Conservation (phyloP, 2,888 invertebrate genomes). For the Dicycla oo region DNA sequence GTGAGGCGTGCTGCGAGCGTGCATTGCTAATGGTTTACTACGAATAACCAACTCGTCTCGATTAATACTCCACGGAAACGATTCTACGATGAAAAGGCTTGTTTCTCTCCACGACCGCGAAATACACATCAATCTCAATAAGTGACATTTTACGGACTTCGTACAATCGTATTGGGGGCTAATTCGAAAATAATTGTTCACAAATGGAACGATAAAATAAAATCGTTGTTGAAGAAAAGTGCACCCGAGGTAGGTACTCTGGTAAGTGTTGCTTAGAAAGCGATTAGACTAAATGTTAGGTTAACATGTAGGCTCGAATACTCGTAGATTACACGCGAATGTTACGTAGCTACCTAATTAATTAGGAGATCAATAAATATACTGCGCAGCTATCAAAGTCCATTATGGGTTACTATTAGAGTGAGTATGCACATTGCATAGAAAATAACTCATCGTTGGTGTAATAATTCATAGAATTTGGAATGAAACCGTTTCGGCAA, state of each 20-base stretch:
- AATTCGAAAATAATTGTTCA: slow-evolving; percentile 67
- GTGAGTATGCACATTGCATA: neutral
- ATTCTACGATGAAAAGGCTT: slow-evolving; percentile 49
- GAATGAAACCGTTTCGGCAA: slow-evolving; percentile 34
- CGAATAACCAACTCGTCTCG: slow-evolving; percentile 56
- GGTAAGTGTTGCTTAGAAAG: slow-evolving; percentile 50
- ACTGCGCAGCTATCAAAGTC: slow-evolving; percentile 46
- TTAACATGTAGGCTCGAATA: slow-evolving; percentile 57
- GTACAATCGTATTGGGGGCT: slow-evolving; percentile 50
- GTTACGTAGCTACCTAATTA: slow-evolving; percentile 40
- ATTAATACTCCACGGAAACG: slow-evolving; percentile 32
- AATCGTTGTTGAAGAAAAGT: slow-evolving; percentile 52
- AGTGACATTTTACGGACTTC: slow-evolving; percentile 48
- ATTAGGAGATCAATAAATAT: slow-evolving; percentile 54
- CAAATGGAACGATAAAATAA: slow-evolving; percentile 60
- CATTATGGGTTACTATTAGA: slow-evolving; percentile 5
- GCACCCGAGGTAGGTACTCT: slow-evolving; percentile 52
- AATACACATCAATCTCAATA: slow-evolving; percentile 66
- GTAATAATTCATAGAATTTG: slow-evolving; percentile 19
- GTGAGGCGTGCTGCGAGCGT: slow-evolving; percentile 44
- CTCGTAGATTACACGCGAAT: slow-evolving; percentile 56
- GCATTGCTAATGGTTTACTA: slow-evolving; percentile 56
- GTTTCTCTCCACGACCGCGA: slow-evolving; percentile 46
- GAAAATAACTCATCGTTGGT: slow-evolving; percentile 9
- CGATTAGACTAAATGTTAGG: slow-evolving; percentile 55